A percentile compares a stretch with the other conserved stretches of the same genome.
These are phyloP conservation scores for Polydrusus tereticollis DNA, from an alignment of 2,888 invertebrate genomes.

Conservation along the genomic window DNA sequence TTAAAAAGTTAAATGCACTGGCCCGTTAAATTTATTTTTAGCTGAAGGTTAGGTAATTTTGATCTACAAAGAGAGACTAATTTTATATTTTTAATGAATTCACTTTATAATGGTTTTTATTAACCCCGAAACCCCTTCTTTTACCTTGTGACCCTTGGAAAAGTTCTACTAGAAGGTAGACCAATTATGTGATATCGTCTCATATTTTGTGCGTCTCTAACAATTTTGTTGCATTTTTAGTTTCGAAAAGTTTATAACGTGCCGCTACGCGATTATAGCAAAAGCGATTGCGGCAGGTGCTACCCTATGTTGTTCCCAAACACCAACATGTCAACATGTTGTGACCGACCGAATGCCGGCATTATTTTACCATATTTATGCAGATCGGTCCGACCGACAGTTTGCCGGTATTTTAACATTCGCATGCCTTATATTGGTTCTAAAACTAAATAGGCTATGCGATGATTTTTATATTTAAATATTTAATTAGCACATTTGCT, in stretches of 20 bases:
- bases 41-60: too few species aligned
- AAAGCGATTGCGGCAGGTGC: slow-evolving; percentile 50
- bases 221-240: slow-evolving; percentile 29
- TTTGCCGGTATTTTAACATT: slow-evolving; percentile 36
- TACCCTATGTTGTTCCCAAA: slow-evolving; percentile 50
- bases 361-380: slow-evolving; percentile 46
- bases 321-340: slow-evolving; percentile 49
- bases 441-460: not conserved
- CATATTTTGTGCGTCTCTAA: slow-evolving; percentile 1
- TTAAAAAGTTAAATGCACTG: too few species aligned
- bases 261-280: slow-evolving; percentile 31
- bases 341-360: slow-evolving; percentile 40
- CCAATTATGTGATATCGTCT: too few species aligned
- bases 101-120: too few species aligned
- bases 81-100: too few species aligned
- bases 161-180: too few species aligned
- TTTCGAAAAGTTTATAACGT: slow-evolving; percentile 34
- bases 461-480: not conserved
- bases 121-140: too few species aligned
- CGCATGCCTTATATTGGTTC: slow-evolving; percentile 18
- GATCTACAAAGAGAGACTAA: too few species aligned
- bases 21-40: too few species aligned
- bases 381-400: slow-evolving; percentile 27
- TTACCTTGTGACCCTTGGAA: too few species aligned
- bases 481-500: not conserved